Evolutionary conservation across 2,888 invertebrate species (phyloP), one percentile per base, ranked within the genome.

Genomic region (Pterostichus madidus): DNA sequence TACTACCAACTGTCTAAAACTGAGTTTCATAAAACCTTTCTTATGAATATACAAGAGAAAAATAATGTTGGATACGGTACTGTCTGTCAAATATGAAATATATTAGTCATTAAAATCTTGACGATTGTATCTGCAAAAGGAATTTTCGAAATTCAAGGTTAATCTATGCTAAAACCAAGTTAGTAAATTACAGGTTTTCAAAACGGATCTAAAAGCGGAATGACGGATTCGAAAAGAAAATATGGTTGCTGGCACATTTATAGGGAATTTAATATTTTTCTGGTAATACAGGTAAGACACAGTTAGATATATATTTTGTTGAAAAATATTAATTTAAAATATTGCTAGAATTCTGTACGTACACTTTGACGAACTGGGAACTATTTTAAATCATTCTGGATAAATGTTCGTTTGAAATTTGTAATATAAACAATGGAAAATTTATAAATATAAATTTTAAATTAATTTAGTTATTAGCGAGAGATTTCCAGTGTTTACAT

Each of bases 201-300:
- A 49, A 13, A 49, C 49, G 49, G 49, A 49, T 49, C 11, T 49
- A 49, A 4, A 39, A 3, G 5, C 1, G 1, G 1, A 39, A 39
- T 39, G 39, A 39, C 39, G 39, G 5, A 5, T n/a, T n/a, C 8
- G 8, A 11, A 11, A 1, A 49, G 1, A 11, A 49, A n/a, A 11
- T 11, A 4, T 49, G 49, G 39, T 39, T 39, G 39, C 6, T 39
- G 1, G 39, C 39, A 39, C 39, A 39, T 39, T 6, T 7, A 39
- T 39, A 39, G 39, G 8, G 39, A 8, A 39, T 39, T 39, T 39
- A 39, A 39, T 39, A 39, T 6, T 39, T 39, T 39, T 39, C 44
- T n/a, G n/a, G 13, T 49, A 49, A 49, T 49, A 49, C n/a, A 49
- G n/a, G n/a, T 49, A 49, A 49, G 49, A 49, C 49, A 49, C 49